Conservation (phyloP, 2,888 invertebrate species). For the Therioaphis trifolii region DNA sequence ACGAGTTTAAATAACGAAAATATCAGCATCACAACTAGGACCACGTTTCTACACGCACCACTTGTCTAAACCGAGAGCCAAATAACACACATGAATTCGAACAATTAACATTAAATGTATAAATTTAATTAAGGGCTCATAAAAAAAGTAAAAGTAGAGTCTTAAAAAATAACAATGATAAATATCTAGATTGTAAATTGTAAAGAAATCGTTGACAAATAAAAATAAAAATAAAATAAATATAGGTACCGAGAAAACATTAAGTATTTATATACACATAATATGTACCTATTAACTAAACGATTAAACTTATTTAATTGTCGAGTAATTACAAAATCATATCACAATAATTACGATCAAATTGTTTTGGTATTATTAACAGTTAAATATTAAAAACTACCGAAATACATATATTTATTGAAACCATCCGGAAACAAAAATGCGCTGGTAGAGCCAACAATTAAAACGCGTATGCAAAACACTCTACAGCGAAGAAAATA, state of each 20-base stretch:
- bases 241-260: too few species aligned
- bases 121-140: not conserved
- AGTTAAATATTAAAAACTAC: not conserved
- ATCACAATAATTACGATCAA: too few species aligned
- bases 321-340: too few species aligned
- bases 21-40: constrained; percentile 31
- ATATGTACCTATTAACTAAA: too few species aligned
- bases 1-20: constrained; percentile 13
- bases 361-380: not conserved
- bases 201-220: too few species aligned
- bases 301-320: too few species aligned
- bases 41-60: constrained; percentile 4
- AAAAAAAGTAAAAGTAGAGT: not conserved
- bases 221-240: constrained; percentile 12
- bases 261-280: too few species aligned
- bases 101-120: constrained; percentile 2
- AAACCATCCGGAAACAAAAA: not conserved
- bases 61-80: constrained; percentile 13
- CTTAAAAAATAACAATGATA: not conserved
- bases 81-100: constrained; percentile 11
- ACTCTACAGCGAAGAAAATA: not conserved
- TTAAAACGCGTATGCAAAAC: not conserved
- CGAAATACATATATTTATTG: not conserved
- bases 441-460: not conserved
- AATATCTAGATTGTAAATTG: not conserved